Conservation (phyloP, 2,888 invertebrate genomes). For the Linnaemya vulpina region DNA sequence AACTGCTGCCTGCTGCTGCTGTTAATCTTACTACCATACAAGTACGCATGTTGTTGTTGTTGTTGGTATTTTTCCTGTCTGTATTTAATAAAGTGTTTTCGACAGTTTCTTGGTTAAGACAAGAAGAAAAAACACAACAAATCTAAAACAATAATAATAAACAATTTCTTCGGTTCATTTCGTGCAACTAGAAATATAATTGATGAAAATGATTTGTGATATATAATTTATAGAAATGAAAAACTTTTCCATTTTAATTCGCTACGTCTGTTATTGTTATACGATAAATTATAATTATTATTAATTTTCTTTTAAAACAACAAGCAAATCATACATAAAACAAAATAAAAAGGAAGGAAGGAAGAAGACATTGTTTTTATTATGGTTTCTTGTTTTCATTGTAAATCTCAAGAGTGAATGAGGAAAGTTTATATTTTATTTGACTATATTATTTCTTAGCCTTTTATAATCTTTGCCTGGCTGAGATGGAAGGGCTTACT, state of each 20-base stretch:
- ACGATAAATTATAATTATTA: too few relatives aligned
- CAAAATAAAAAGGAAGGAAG: neutral
- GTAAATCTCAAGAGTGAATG: neutral
- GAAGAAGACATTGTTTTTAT: neutral
- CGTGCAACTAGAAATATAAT: constrained; percentile 40
- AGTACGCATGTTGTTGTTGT: neutral
- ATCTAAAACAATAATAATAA: constrained; percentile 14
- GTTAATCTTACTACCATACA: constrained; percentile 42
- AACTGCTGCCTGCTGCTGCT: constrained; percentile 16
- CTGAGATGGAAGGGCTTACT: neutral
- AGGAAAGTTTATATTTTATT: neutral
- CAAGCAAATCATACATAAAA: neutral
- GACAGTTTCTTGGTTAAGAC: constrained; percentile 29
- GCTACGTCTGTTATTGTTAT: neutral
- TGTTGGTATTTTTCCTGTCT: neutral
- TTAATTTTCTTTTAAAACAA: neutral
- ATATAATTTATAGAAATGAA: constrained; percentile 18
- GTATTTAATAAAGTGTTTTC: constrained; percentile 40
- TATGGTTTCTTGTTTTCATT: neutral
- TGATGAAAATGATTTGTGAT: constrained; percentile 55
- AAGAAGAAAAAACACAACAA: neutral
- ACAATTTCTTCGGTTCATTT: constrained; percentile 52
- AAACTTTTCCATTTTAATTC: neutral
- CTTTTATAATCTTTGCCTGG: neutral
- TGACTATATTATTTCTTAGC: neutral